These are phyloP conservation scores for Sylvilagus bachmani DNA, from an alignment of 2,113 vertebrate species.

Conservation along the genomic window DNA sequence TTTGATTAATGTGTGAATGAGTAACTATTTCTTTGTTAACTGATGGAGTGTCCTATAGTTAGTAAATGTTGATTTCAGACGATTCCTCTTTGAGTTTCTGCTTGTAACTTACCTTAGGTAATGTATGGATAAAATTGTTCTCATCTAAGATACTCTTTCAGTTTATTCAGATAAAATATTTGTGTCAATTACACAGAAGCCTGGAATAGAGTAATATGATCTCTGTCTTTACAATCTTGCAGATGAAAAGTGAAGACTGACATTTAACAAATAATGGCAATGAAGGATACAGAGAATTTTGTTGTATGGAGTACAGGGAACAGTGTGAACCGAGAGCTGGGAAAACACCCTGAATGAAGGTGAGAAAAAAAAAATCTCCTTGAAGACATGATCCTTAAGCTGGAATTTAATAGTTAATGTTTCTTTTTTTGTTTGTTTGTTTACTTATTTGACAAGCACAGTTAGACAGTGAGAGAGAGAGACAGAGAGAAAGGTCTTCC, in stretches of 20 bases:
- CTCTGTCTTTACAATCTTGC: background rate
- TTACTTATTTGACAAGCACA: too few species aligned
- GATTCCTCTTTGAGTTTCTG: background rate
- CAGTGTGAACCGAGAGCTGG: background rate
- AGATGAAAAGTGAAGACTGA: background rate
- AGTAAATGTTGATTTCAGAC: background rate
- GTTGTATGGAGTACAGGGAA: background rate
- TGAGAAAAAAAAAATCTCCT: background rate
- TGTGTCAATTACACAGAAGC: background rate
- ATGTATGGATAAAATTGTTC: background rate
- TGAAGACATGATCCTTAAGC: background rate
- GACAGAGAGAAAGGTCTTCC: too few species aligned
- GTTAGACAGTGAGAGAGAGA: too few species aligned
- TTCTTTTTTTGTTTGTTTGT: background rate
- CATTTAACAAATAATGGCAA: background rate
- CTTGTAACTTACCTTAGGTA: background rate
- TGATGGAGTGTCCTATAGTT: background rate
- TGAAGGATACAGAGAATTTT: background rate
- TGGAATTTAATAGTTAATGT: background rate
- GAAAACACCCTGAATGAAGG: background rate
- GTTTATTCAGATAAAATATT: background rate
- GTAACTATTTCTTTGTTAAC: background rate
- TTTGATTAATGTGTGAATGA: conserved; percentile 6
- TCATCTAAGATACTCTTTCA: background rate
- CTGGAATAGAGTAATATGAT: background rate